phyloP scores from a whole-genome alignment of 2,797 vertebrate genomes.

The Dallia pectoralis region DNA sequence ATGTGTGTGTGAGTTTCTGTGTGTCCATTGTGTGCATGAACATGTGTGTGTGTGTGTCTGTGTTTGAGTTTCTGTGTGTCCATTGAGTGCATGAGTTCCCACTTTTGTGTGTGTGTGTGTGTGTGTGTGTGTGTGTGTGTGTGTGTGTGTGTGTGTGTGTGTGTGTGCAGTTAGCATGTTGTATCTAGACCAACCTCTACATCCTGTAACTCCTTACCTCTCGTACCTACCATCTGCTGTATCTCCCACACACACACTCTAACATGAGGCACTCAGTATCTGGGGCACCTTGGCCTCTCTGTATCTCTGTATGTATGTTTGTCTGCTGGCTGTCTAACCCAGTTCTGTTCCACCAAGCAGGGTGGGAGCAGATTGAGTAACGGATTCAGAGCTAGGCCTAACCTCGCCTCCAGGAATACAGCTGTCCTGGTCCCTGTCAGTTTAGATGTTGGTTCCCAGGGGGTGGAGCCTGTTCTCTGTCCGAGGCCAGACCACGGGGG shows the following conservation, averaged over 20 bases:
- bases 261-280: not conserved
- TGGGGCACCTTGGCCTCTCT: slow-evolving; percentile 10
- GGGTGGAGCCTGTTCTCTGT: not conserved
- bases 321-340: slow-evolving; percentile 12
- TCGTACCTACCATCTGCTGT: no score
- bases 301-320: not conserved
- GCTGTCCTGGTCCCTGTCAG: not conserved
- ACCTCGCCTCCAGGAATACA: not conserved
- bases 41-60: not conserved
- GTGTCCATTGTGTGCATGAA: no score
- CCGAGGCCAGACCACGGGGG: not conserved
- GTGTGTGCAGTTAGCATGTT: not conserved
- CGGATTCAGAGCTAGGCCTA: not conserved
- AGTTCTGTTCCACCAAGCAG: slow-evolving; percentile 5
- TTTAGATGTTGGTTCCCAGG: not conserved
- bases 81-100: no score
- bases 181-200: not conserved
- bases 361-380: slow-evolving; percentile 24
- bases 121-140: not conserved
- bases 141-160: not conserved
- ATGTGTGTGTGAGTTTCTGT: not conserved
- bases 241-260: not conserved
- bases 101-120: not conserved
- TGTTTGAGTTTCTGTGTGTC: not conserved
- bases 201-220: no score